Evolutionary conservation across 2,113 vertebrate genomes (phyloP).

Genomic region (Brachyhypopomus gauderio): DNA sequence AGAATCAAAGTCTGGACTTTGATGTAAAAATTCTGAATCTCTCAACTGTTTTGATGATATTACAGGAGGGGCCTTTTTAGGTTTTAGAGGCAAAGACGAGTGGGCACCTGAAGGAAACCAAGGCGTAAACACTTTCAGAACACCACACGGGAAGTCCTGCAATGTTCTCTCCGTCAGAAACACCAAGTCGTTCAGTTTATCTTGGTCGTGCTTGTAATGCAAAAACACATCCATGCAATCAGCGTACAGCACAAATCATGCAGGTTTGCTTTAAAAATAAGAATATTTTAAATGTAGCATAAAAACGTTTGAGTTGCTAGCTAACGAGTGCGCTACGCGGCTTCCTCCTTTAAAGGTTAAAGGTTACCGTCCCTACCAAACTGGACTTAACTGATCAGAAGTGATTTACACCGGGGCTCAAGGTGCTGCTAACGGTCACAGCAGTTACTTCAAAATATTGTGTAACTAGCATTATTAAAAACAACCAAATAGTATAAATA

Average conservation of each 20-base stretch:
- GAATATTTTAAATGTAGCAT: neutral
- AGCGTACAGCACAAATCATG: neutral
- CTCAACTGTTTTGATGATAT: conserved; percentile 56
- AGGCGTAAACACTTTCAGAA: conserved; percentile 72
- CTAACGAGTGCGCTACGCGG: neutral
- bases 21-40: neutral
- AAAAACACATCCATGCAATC: conserved; percentile 77
- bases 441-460: no score
- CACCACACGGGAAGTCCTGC: conserved; percentile 74
- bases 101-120: conserved; percentile 77
- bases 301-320: no score
- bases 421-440: no score
- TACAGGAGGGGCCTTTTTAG: conserved; percentile 74
- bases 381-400: no score
- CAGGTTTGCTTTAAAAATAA: neutral
- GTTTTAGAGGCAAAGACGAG: conserved; percentile 73
- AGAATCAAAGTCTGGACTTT: neutral
- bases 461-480: no score
- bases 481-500: no score
- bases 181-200: conserved; percentile 62
- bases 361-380: no score
- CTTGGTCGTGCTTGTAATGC: conserved; percentile 70
- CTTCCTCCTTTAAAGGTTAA: no score
- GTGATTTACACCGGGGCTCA: no score
- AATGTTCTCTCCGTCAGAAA: conserved; percentile 74